phyloP scores from a whole-genome alignment of 2,797 vertebrate species.

The Microctenopoma stevenorrisi region DNA sequence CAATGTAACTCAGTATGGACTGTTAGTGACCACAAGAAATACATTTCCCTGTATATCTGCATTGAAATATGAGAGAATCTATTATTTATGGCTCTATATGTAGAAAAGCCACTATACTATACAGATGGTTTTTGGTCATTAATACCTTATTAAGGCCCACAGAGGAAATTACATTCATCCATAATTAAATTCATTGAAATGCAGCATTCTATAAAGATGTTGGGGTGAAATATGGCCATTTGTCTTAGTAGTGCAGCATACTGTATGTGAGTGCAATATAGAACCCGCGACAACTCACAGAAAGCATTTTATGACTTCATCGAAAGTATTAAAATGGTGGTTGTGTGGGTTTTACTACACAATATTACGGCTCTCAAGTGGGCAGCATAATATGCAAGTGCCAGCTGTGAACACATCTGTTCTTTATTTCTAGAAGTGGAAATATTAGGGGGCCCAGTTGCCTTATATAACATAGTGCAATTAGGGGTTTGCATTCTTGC shows the following conservation, averaged over 20 bases:
- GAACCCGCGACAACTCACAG: slow-evolving; percentile 35
- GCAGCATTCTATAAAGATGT: slow-evolving; percentile 62
- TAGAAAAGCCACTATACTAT: slow-evolving; percentile 45
- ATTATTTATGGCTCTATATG: slow-evolving; percentile 63
- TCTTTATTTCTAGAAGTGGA: slow-evolving; percentile 36
- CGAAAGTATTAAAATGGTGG: slow-evolving; percentile 42
- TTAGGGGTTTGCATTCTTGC: slow-evolving; percentile 25
- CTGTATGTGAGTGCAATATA: slow-evolving; percentile 38
- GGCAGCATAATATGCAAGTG: slow-evolving; percentile 37
- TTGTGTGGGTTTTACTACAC: slow-evolving; percentile 52
- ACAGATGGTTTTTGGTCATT: slow-evolving; percentile 76
- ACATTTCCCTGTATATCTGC: slow-evolving; percentile 60
- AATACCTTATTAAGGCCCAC: slow-evolving; percentile 77
- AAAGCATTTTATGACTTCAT: slow-evolving; percentile 57
- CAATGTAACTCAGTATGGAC: slow-evolving; percentile 66
- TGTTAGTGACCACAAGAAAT: slow-evolving; percentile 45
- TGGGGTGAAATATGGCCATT: slow-evolving; percentile 52
- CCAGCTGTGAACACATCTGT: slow-evolving; percentile 67
- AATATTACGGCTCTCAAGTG: slow-evolving; percentile 32
- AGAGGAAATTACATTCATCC: slow-evolving; percentile 78
- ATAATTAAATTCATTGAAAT: slow-evolving; percentile 59
- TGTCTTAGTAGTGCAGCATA: slow-evolving; percentile 49
- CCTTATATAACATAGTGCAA: slow-evolving; percentile 40
- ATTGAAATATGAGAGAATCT: slow-evolving; percentile 46
- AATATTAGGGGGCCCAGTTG: slow-evolving; percentile 38